phyloP scores from a whole-genome alignment of 2,797 vertebrate genomes.

The Parambassis ranga region DNA sequence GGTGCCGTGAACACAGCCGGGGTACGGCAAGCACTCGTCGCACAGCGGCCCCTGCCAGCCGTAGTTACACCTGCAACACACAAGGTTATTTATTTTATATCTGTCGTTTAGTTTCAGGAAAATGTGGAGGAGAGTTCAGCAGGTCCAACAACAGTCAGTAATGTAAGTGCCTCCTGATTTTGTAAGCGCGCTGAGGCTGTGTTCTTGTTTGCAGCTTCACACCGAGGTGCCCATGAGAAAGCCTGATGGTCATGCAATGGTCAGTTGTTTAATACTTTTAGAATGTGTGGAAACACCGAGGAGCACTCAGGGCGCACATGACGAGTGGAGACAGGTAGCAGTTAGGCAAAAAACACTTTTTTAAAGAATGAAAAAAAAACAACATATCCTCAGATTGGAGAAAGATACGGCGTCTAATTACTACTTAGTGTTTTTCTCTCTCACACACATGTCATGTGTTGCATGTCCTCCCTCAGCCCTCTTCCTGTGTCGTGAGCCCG shows the following conservation, averaged over 20 bases:
- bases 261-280: conserved; percentile 20
- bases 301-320: too few relatives aligned
- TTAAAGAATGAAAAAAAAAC: too few relatives aligned
- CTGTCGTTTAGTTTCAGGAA: too few relatives aligned
- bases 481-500: conserved; percentile 10
- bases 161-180: conserved; percentile 25
- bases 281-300: conserved; percentile 10
- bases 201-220: conserved; percentile 20
- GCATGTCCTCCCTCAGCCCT: background rate
- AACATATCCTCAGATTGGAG: too few relatives aligned
- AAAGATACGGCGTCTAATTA: too few relatives aligned
- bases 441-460: background rate
- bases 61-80: conserved; percentile 87
- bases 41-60: conserved; percentile 95
- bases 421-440: too few relatives aligned
- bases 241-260: background rate
- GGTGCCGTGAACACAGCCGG: conserved; percentile 93
- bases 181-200: background rate
- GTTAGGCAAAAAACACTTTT: too few relatives aligned
- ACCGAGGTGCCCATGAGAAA: conserved; percentile 5
- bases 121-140: too few relatives aligned
- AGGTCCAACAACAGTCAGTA: too few relatives aligned
- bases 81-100: too few relatives aligned
- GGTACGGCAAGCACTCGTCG: conserved; percentile 90
- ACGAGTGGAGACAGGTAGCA: too few relatives aligned